These are phyloP conservation scores for Arge pagana DNA, from an alignment of 2,888 invertebrate species.

Conservation along the genomic window DNA sequence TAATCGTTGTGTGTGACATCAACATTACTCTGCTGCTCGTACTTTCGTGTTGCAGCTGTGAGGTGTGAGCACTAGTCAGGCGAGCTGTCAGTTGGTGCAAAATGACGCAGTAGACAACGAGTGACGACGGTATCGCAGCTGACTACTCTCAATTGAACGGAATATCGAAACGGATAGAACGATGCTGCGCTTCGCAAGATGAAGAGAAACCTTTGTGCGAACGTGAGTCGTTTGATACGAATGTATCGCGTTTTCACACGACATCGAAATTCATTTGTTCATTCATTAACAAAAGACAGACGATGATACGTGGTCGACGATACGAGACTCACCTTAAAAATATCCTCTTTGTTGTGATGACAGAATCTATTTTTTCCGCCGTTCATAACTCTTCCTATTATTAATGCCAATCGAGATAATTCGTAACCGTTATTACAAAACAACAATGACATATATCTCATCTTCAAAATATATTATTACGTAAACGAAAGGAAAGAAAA, in stretches of 20 bases:
- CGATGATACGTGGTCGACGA: neutral
- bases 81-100: slow-evolving; percentile 26
- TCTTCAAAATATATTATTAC: no score
- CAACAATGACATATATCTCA: no score
- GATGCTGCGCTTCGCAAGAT: slow-evolving; percentile 47
- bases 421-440: no score
- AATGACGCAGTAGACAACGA: slow-evolving; percentile 53
- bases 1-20: slow-evolving; percentile 7
- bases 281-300: neutral
- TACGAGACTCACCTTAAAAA: no score
- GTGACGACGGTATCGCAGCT: no score
- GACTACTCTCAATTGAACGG: no score
- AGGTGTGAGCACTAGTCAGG: no score
- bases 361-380: slow-evolving; percentile 30
- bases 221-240: slow-evolving; percentile 40
- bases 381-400: no score
- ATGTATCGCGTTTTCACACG: neutral
- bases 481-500: no score
- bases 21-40: no score
- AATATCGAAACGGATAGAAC: slow-evolving; percentile 27
- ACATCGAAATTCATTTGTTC: neutral
- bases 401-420: no score
- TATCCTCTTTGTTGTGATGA: slow-evolving; percentile 27
- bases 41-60: no score
- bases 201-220: slow-evolving; percentile 44